Percentiles rank a stretch among this genome's conserved stretches.
These are phyloP conservation scores for Aphidoletes aphidimyza DNA, from an alignment of 2,888 invertebrate species.

Conservation along the genomic window DNA sequence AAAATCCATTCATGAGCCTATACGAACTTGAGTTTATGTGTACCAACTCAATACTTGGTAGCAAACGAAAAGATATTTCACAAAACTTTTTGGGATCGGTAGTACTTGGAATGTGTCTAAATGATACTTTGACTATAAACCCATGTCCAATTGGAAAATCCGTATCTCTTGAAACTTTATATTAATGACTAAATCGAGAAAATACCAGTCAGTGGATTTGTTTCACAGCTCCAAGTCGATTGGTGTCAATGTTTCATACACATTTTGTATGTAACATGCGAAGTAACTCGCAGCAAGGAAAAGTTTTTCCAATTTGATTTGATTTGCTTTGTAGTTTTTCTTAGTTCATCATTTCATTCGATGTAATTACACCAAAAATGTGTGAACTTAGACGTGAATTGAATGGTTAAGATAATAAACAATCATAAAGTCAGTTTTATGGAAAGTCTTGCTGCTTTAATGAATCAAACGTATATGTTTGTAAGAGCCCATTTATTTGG, in stretches of 20 bases:
- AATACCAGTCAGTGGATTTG: not conserved
- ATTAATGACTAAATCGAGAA: not conserved
- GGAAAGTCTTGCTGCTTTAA: too few species aligned
- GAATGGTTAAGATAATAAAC: not conserved
- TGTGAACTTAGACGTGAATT: not conserved
- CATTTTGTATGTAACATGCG: too few species aligned
- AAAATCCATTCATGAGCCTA: too few species aligned
- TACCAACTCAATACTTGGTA: too few species aligned
- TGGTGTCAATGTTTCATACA: too few species aligned
- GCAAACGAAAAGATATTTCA: not conserved
- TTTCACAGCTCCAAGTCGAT: too few species aligned
- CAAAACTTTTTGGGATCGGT: not conserved
- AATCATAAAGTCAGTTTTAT: too few species aligned
- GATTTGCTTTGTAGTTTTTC: not conserved
- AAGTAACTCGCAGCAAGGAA: too few species aligned
- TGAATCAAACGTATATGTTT: not conserved
- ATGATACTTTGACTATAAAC: not conserved
- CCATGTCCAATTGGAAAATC: slow-evolving; percentile 6
- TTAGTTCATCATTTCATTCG: not conserved
- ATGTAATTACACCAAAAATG: slow-evolving; percentile 1
- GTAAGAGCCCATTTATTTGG: not conserved
- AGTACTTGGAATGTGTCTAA: not conserved
- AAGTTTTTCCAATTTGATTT: too few species aligned
- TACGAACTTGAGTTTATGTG: too few species aligned
- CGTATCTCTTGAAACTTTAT: not conserved